Conservation (phyloP, 2,797 vertebrate genomes). For the Miichthys miiuy region DNA sequence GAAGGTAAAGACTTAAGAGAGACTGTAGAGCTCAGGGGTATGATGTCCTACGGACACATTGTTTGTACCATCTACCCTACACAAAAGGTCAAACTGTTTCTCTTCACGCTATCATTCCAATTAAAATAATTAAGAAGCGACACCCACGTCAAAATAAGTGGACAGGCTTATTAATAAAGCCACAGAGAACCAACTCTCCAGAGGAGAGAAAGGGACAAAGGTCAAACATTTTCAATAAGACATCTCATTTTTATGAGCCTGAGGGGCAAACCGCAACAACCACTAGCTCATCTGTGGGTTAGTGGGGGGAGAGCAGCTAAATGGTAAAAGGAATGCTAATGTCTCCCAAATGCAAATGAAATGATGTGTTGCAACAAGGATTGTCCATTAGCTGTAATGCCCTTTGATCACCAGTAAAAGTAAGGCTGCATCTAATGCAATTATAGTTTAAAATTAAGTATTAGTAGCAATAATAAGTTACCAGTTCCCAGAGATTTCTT, state of each 20-base stretch:
- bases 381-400: neutral
- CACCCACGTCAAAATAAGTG: slow-evolving; percentile 51
- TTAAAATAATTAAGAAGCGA: slow-evolving; percentile 68
- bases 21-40: slow-evolving; percentile 47
- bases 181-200: slow-evolving; percentile 33
- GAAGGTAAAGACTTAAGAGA: slow-evolving; percentile 52
- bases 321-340: slow-evolving; percentile 23
- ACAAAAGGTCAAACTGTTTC: slow-evolving; percentile 43
- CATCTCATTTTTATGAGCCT: slow-evolving; percentile 50
- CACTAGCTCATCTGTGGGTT: slow-evolving; percentile 19
- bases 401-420: neutral
- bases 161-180: slow-evolving; percentile 36
- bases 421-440: neutral
- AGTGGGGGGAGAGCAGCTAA: neutral
- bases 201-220: slow-evolving; percentile 40
- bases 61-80: slow-evolving; percentile 29
- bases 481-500: neutral
- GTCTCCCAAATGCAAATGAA: slow-evolving; percentile 12
- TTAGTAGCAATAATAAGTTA: neutral
- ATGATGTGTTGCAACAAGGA: neutral
- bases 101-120: slow-evolving; percentile 55
- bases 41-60: slow-evolving; percentile 52
- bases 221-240: slow-evolving; percentile 60
- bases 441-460: neutral
- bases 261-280: slow-evolving; percentile 37